phyloP scores from a whole-genome alignment of 2,797 vertebrate species.

The Megalops cyprinoides region DNA sequence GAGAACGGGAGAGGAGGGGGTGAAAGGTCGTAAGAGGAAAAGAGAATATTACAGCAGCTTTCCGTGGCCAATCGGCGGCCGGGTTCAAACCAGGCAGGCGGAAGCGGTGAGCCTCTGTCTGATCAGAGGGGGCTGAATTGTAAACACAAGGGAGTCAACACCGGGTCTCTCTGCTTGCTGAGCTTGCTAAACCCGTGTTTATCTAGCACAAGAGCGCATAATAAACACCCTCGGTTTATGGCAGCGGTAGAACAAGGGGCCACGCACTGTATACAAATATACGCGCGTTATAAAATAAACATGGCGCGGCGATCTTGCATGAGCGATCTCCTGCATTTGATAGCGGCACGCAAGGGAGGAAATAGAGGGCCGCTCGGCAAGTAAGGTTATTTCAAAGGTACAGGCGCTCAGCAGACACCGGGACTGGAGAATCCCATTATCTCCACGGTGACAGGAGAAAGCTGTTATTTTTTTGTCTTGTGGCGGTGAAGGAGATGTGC shows the following conservation, averaged over 20 bases:
- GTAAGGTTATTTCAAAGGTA: not conserved
- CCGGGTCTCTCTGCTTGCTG: not conserved
- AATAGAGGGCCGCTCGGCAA: not conserved
- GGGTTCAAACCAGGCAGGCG: not conserved
- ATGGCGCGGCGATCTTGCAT: not conserved
- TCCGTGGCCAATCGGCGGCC: not conserved
- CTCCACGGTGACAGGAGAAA: constrained; percentile 53
- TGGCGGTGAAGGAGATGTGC: not conserved
- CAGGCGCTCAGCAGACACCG: not conserved
- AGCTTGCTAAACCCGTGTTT: not conserved
- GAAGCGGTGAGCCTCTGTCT: not conserved
- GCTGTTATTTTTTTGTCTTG: not conserved
- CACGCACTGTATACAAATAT: not conserved
- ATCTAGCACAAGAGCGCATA: constrained; percentile 1
- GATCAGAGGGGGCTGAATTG: not conserved
- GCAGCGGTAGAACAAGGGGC: not conserved
- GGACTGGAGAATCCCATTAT: constrained; percentile 61
- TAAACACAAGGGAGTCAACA: not conserved
- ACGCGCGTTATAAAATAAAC: not conserved
- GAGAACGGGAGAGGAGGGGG: not conserved
- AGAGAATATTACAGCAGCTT: not conserved
- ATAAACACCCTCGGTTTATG: not conserved
- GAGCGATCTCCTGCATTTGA: constrained; percentile 1
- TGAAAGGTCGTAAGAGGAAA: not conserved
- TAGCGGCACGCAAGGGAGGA: not conserved